A percentile compares a stretch with the other conserved stretches of the same genome.
phyloP scores from a whole-genome alignment of 2,113 vertebrate genomes.

The Camarhynchus parvulus region DNA sequence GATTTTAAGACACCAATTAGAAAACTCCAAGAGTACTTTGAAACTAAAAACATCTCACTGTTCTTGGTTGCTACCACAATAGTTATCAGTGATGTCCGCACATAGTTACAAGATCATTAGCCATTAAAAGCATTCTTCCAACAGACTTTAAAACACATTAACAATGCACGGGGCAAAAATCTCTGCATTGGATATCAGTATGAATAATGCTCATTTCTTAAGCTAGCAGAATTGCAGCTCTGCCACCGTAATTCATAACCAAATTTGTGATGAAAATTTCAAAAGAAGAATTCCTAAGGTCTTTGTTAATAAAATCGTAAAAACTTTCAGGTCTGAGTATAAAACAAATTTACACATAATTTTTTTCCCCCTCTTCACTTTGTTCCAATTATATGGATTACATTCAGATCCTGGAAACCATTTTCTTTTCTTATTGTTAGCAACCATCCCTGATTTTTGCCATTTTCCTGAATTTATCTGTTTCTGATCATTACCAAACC shows the following conservation, averaged over 20 bases:
- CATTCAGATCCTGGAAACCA: background rate
- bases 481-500: background rate
- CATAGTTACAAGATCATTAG: background rate
- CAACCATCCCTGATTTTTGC: background rate
- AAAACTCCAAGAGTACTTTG: background rate
- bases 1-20: background rate
- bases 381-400: background rate
- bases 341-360: background rate
- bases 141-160: background rate
- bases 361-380: background rate
- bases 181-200: background rate
- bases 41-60: background rate
- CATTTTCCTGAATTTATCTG: background rate
- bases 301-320: background rate
- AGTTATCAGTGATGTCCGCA: background rate
- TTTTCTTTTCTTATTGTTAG: background rate
- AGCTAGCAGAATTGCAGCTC: background rate
- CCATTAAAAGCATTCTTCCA: background rate
- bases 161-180: background rate
- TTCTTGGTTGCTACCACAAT: background rate
- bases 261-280: background rate
- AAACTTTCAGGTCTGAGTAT: background rate
- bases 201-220: background rate
- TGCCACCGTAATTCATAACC: background rate
- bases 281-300: background rate